Base-by-base conservation (phyloP, 2,888 invertebrate species). In the Tinea trinotella region DNA sequence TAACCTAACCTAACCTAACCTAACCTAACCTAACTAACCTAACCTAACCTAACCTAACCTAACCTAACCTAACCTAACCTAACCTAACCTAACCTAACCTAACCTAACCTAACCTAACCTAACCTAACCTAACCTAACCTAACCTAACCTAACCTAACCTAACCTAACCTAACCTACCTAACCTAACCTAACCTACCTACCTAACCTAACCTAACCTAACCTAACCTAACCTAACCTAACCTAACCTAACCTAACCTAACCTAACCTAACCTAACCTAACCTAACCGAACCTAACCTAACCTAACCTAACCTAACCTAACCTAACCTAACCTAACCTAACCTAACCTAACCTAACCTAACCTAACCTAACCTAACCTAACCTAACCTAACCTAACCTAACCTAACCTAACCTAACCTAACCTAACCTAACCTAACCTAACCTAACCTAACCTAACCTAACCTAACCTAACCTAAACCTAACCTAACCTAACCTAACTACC, bases 191-290 rank as follows among this genome's bases (percentile, higher is more conserved):
- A 46, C 46, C 46, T 54, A 34, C n/a, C n/a, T n/a, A 49, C 56
- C 34, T 56, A 58, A 59, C 58, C 58, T 56, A 57, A 57, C 57
- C 56, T 56, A 59, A 56, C 57, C 58, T 56, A 59, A 57, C 58
- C 56, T 54, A 58, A 57, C 56, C 57, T 53, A 53, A 53, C 53
- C 53, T 36, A 36, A 53, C 53, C 53, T 53, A 53, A 53, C 53
- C 53, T 53, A 53, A 53, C 53, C 53, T 53, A 53, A 53, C 53
- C 40, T 17, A 53, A 13, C 53, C 20, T 17, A 53, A 12, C 53
- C 22, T 20, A 53, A 53, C 53, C 53, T 53, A 53, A 53, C 53
- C 53, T 40, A 53, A 53, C 53, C 53, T 40, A 53, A 53, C 53
- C 53, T 53, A 53, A 53, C 53, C 53, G 35, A 53, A 53, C 53